Evolutionary conservation across 92 coral and sea anemone species (phyloP).

Genomic region (Meandrina meandrites): DNA sequence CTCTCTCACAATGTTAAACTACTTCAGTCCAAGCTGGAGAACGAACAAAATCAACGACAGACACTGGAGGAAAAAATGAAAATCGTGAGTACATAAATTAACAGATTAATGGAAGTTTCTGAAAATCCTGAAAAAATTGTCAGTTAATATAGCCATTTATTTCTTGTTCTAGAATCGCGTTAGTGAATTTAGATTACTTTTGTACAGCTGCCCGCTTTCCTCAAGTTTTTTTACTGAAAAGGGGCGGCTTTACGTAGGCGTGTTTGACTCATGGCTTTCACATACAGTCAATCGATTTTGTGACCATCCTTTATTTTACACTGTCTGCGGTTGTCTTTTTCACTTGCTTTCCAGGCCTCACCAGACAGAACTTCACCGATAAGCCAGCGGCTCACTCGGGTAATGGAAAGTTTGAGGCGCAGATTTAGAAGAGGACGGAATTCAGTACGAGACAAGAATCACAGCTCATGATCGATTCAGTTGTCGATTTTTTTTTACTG

Average conservation of each 20-base stretch:
- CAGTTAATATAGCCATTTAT: too few relatives aligned
- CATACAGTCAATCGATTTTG: too few relatives aligned
- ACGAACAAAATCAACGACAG: not conserved
- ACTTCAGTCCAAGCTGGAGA: constrained; percentile 1
- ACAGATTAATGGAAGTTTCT: too few relatives aligned
- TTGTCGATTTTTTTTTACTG: not conserved
- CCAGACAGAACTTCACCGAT: not conserved
- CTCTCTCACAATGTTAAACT: not conserved
- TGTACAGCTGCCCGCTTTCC: too few relatives aligned
- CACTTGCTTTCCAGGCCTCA: not conserved
- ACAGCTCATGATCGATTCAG: not conserved
- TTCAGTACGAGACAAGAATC: constrained; percentile 10
- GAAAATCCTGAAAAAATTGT: too few relatives aligned
- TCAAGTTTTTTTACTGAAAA: too few relatives aligned
- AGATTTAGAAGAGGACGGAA: not conserved
- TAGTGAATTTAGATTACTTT: too few relatives aligned
- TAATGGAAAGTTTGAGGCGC: constrained; percentile 3
- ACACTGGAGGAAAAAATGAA: constrained; percentile 3
- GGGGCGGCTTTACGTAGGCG: too few relatives aligned
- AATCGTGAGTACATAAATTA: not conserved
- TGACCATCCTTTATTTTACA: too few relatives aligned
- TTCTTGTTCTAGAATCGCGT: too few relatives aligned
- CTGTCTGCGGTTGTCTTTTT: not conserved
- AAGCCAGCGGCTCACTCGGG: not conserved
- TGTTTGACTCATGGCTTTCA: too few relatives aligned